A percentile compares a stretch with the other conserved stretches of the same genome.
Evolutionary conservation across 2,113 vertebrate species (phyloP).

Genomic region (Cisticola juncidis): DNA sequence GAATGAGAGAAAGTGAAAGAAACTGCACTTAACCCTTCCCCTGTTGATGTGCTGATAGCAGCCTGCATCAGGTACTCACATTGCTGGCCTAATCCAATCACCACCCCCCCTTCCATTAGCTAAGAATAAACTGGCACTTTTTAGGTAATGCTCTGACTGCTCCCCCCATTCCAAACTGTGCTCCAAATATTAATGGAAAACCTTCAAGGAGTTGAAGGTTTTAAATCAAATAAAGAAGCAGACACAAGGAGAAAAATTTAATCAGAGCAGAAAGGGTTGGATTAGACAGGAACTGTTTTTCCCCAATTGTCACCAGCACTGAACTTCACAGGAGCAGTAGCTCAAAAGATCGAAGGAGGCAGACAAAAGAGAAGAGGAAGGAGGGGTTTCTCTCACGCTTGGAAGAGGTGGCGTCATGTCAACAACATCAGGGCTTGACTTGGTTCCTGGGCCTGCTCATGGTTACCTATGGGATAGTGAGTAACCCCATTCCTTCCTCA

Average conservation of each 20-base stretch:
- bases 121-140: constrained; percentile 21
- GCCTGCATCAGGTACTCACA: neutral
- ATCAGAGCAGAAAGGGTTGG: constrained; percentile 16
- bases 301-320: neutral
- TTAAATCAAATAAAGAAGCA: constrained; percentile 45
- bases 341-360: neutral
- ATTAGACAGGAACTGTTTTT: neutral
- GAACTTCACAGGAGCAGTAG: neutral
- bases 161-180: neutral
- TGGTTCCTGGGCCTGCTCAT: neutral
- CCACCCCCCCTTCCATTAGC: neutral
- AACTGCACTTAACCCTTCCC: neutral
- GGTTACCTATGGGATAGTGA: fast-evolving
- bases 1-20: neutral
- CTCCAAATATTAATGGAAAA: constrained; percentile 42
- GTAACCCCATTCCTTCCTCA: neutral
- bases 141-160: neutral
- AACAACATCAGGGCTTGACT: neutral
- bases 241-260: constrained; percentile 21
- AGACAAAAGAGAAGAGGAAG: neutral
- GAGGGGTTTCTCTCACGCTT: neutral
- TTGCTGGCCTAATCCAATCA: constrained; percentile 4
- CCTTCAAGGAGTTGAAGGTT: neutral
- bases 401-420: neutral
- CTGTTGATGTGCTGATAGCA: neutral